Conservation (phyloP, 2,113 vertebrate species). For the Caranx melampygus region DNA sequence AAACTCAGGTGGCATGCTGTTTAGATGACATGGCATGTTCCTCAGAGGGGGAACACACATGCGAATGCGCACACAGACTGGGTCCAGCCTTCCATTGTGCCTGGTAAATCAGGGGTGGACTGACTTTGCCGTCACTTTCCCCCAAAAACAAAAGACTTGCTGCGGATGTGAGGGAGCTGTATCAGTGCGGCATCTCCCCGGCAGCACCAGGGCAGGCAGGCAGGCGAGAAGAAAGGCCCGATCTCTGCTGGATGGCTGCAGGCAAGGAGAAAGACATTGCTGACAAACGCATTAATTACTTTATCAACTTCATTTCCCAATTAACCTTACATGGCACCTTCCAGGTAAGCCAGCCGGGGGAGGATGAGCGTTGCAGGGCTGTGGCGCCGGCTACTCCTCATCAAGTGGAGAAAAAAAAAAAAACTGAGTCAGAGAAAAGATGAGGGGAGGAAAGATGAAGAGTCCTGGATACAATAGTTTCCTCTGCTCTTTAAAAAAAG, state of each 20-base stretch:
- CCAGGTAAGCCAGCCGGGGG: slow-evolving; percentile 67
- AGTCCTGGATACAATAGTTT: slow-evolving; percentile 65
- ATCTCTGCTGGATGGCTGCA: slow-evolving; percentile 59
- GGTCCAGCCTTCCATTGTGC: slow-evolving; percentile 60
- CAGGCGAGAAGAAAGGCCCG: slow-evolving; percentile 48
- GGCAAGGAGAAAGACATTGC: slow-evolving; percentile 77
- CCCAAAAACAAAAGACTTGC: slow-evolving; percentile 57
- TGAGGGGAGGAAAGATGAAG: slow-evolving; percentile 52
- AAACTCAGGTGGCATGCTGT: neutral
- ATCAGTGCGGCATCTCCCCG: slow-evolving; percentile 65
- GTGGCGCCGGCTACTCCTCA: slow-evolving; percentile 36
- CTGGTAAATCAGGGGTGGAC: slow-evolving; percentile 58
- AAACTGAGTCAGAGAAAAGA: slow-evolving; percentile 55
- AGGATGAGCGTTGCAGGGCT: slow-evolving; percentile 36
- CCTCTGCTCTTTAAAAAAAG: slow-evolving; percentile 45
- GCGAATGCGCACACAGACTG: slow-evolving; percentile 16
- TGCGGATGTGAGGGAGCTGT: slow-evolving; percentile 45
- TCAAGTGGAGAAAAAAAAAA: slow-evolving; percentile 24
- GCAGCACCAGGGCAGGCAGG: slow-evolving; percentile 62
- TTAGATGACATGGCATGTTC: neutral
- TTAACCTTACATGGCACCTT: slow-evolving; percentile 81
- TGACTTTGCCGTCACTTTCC: slow-evolving; percentile 40
- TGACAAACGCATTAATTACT: slow-evolving; percentile 85
- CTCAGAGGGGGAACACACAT: neutral
- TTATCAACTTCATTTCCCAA: slow-evolving; percentile 80